Base-by-base conservation (phyloP, 2,113 vertebrate genomes). In the Grallaria varia region DNA sequence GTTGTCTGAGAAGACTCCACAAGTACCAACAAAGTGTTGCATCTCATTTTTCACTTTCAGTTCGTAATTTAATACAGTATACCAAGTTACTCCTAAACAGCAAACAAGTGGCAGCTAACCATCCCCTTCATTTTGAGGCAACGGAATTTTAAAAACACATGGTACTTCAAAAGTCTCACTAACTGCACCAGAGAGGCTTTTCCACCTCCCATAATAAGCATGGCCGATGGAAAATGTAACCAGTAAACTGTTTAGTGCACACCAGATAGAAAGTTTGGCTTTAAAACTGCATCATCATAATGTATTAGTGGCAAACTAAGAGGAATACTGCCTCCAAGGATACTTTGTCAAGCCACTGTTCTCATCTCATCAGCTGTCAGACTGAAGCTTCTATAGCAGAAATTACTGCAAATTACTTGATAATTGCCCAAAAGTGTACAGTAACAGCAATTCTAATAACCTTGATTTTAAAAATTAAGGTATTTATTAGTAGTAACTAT, bases 381-480 rank as follows among this genome's bases (percentile, higher is more conserved):
- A 31, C 66, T 37, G 27, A 86, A 75, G 22, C 22, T 72, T 52
- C 89, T 40, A 6, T 7, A 78, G 5, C 8, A 68, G 23, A 50
- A 76, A 69, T 28, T 35, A 56, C 62, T 35, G 50, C 45, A 69
- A 69, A 77, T 67, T 63, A 66, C 72, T 42, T 64, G 24, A 50
- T 86, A 91, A 88, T 28, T 90, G 76, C 63, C 59, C 44, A 56
- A 50, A 94, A 72, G 58, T 39, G 28, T 21, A 39, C 30, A 55
- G 24, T 21, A 90, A 27, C 30, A 31, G 55, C n/a, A 76, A 81
- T 42, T 73, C 19, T 13, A 2, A 45, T 30, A 58, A 40, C 8
- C 16, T 18, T 17, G n/a, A 63, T 25, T 55, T 73, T 7, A 5
- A 72, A 68, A 72, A 84, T 59, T 21, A 76, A 44, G 13, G 2